Percentiles rank a stretch among this genome's conserved stretches.
These are phyloP conservation scores for Limnothrissa miodon DNA, from an alignment of 2,113 vertebrate species.

Conservation along the genomic window DNA sequence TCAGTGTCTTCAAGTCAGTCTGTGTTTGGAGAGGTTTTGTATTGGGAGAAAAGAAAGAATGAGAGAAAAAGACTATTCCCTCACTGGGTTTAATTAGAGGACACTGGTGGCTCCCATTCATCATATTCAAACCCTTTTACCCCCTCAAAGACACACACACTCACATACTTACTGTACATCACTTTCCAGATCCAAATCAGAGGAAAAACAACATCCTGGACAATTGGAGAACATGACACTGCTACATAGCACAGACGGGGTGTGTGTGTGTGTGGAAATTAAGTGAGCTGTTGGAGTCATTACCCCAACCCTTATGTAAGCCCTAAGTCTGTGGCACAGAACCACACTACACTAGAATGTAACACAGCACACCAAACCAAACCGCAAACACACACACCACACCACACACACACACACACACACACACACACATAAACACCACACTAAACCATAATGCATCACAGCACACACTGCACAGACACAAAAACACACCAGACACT, in stretches of 20 bases:
- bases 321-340: background rate
- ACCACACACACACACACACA: background rate
- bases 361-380: no score
- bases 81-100: slow-evolving; percentile 8
- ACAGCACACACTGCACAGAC: no score
- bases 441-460: no score
- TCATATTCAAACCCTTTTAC: background rate
- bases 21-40: background rate
- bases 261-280: background rate
- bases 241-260: background rate
- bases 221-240: background rate
- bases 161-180: background rate
- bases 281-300: background rate
- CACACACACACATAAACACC: background rate
- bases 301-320: background rate
- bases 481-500: no score
- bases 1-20: background rate
- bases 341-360: background rate
- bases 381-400: no score
- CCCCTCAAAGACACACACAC: background rate
- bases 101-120: slow-evolving; percentile 1
- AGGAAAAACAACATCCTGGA: slow-evolving; percentile 10
- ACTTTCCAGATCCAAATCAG: background rate
- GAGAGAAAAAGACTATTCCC: background rate
- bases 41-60: background rate